phyloP scores from a whole-genome alignment of 2,113 vertebrate genomes.

The Chiloscyllium plagiosum region DNA sequence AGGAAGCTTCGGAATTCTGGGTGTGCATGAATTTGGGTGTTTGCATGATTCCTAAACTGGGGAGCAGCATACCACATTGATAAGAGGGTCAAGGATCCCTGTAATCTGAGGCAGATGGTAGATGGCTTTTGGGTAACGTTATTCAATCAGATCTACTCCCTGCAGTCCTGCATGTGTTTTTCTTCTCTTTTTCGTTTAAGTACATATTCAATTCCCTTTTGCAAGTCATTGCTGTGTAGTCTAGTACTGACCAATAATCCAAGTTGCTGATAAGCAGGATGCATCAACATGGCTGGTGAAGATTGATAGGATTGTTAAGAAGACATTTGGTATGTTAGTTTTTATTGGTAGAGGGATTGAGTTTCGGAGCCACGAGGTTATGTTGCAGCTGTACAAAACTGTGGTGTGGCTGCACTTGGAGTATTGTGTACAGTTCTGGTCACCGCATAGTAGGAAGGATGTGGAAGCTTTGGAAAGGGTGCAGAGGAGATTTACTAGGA shows the following conservation, averaged over 20 bases:
- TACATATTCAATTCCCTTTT: background rate
- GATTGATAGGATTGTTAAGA: background rate
- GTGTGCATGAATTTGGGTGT: background rate
- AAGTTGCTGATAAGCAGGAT: background rate
- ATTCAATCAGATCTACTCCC: background rate
- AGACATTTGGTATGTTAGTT: too few relatives aligned
- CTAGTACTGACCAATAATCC: background rate
- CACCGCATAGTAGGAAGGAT: too few relatives aligned
- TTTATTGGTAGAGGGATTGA: too few relatives aligned
- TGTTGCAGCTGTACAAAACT: too few relatives aligned
- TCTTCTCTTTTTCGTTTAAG: too few relatives aligned
- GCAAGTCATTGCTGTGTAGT: background rate
- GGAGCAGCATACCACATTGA: background rate
- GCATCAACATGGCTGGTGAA: background rate
- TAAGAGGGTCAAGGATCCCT: background rate
- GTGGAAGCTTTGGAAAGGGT: too few relatives aligned
- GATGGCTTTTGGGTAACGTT: background rate
- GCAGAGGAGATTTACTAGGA: too few relatives aligned
- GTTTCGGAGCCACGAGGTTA: too few relatives aligned
- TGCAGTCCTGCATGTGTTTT: background rate
- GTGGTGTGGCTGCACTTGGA: too few relatives aligned
- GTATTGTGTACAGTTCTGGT: too few relatives aligned
- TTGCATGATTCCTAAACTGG: background rate
- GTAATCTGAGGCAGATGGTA: background rate
- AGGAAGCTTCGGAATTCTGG: background rate